Evolutionary conservation across 2,113 vertebrate species (phyloP), one percentile per base, ranked within the genome.

Genomic region (Panurus biarmicus): DNA sequence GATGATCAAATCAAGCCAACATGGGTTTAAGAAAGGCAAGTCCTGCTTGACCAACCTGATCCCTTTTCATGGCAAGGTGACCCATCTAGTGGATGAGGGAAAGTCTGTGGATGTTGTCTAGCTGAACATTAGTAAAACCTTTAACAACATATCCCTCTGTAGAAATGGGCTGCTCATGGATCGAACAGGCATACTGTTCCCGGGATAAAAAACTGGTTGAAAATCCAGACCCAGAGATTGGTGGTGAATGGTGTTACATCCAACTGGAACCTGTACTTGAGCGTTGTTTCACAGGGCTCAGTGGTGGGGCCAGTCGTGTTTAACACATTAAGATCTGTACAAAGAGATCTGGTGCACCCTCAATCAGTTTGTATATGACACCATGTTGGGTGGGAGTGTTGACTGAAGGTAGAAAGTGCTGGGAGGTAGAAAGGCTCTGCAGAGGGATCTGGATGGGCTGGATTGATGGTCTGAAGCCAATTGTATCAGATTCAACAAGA

Each of bases 111-210:
- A 33, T 57, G 3, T 40, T 56, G 23, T 36, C 9, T 38, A 60
- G 25, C n/a, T 36, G 3, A 15, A n/a, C 36, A 36, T 51, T 10
- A 50, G 7, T 33, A 51, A 90, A 71, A 14, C 2, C 23, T 70
- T 81, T 54, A 19, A 29, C 0, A 3, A 29, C 0, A 3, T 82
- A 60, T 77, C 25, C 54, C 9, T 67, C 26, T 62, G n/a, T 7
- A 81, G 26, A 72, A 62, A 31, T 12, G 13, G 31, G 3, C 14
- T 57, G 3, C 6, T 61, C 5, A 4, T 40, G n/a, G 16, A 29
- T 77, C 81, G 9, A 47, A 48, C 2, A 5, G 2, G 7, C 6
- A 0, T n/a, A n/a, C 2, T 9, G 6, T 35, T 70, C 1, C 0
- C 20, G 44, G n/a, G 6, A n/a, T 60, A 12, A 54, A 65, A 76